Evolutionary conservation across 2,797 vertebrate genomes (phyloP), one percentile per base, ranked within the genome.

Genomic region (Falco berigora): DNA sequence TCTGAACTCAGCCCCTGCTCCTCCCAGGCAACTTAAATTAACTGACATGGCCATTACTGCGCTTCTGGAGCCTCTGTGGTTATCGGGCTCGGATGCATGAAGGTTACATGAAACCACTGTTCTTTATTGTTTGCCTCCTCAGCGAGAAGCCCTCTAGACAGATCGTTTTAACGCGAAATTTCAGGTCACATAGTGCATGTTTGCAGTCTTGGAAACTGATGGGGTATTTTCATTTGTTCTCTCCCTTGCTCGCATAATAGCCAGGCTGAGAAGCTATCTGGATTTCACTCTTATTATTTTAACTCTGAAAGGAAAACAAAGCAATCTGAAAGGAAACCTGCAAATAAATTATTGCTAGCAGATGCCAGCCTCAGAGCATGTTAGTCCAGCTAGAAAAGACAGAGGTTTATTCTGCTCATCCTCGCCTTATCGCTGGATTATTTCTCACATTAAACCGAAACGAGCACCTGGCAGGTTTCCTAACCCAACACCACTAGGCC

Each of bases 21-120:
- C 88, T 96, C 82, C 79, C 82, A 42, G 58, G 88, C 79, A 59
- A 71, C 52, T 86, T 47, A 28, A 76, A 74, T 40, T 8, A 88
- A 56, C 64, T 49, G 82, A 25, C 25, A 4, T 28, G 88, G 68
- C 82, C 72, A 9, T 27, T 55, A 3, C 75, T 10, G 61, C 1
- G 1, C 56, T 77, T n/a, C 86, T 46, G 77, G 77, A 92, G 83
- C 63, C 78, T 73, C 64, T 0, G 6, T 42, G 80, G 40, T 68
- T 47, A 44, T 27, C 9, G 2, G 77, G 77, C 88, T 96, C 14
- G 1, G 86, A 52, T 85, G 71, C 88, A 92, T 14, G 80, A 95
- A 90, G 93, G 93, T 95, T 89, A 84, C 80, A 59, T 27, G 86
- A 95, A 93, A 94, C 88, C 86, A 34, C 66, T 71, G 86, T 86